phyloP scores from a whole-genome alignment of 2,797 vertebrate species.

The Sebastes baramenuke region DNA sequence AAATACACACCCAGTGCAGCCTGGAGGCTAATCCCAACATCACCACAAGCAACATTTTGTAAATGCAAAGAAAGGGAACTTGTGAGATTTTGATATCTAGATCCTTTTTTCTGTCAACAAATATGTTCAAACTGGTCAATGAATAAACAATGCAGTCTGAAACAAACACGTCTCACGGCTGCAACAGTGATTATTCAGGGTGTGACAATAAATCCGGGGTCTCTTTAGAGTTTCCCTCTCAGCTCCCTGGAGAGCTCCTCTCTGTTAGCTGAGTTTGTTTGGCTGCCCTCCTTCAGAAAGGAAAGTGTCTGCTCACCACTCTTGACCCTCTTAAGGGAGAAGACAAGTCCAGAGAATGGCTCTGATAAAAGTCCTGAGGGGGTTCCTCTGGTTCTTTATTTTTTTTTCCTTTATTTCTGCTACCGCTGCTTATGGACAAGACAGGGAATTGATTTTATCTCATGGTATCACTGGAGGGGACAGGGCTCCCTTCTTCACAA shows the following conservation, averaged over 20 bases:
- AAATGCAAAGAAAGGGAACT: not conserved
- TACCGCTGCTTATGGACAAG: conserved; percentile 5
- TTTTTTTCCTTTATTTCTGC: conserved; percentile 6
- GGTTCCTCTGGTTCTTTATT: conserved; percentile 10
- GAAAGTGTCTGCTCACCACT: conserved; percentile 54
- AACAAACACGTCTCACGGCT: conserved; percentile 20
- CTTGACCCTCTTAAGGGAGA: conserved; percentile 64
- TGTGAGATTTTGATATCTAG: not conserved
- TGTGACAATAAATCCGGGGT: conserved; percentile 34
- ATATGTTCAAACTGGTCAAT: not conserved
- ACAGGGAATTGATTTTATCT: conserved; percentile 44
- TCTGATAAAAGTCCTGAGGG: conserved; percentile 41
- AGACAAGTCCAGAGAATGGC: conserved; percentile 42
- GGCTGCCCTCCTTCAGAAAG: conserved; percentile 43
- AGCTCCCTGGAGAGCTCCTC: conserved; percentile 42
- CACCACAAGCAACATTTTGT: not conserved
- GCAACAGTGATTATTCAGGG: conserved; percentile 53
- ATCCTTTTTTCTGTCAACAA: not conserved
- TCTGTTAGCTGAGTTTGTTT: conserved; percentile 42
- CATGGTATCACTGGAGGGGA: not conserved
- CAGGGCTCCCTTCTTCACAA: conserved; percentile 13
- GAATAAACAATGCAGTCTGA: not conserved
- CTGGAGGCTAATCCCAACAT: not conserved
- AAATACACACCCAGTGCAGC: conserved; percentile 75
- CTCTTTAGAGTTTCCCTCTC: conserved; percentile 23